Percentiles rank a stretch among this genome's conserved stretches.
Conservation (phyloP, 2,888 invertebrate genomes). For the Zootermopsis nevadensis region DNA sequence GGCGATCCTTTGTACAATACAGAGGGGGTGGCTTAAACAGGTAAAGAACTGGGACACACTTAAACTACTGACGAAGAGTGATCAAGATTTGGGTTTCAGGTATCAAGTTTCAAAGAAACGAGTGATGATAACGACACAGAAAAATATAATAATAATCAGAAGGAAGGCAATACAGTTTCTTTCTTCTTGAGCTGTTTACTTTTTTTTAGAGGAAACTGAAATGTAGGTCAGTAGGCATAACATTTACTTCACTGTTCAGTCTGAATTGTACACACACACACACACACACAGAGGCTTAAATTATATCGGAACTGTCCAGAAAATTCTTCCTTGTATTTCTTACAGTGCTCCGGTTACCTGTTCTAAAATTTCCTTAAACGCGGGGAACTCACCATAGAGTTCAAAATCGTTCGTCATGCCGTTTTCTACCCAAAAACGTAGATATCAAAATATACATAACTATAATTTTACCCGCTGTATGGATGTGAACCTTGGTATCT, state of each 20-base stretch:
- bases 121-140: background rate
- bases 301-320: too few relatives aligned
- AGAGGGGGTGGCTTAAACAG: background rate
- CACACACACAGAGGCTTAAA: too few relatives aligned
- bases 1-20: background rate
- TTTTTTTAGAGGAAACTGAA: background rate
- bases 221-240: background rate
- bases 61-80: background rate
- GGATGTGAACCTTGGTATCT: too few relatives aligned
- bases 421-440: too few relatives aligned
- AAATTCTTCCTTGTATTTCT: too few relatives aligned
- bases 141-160: background rate
- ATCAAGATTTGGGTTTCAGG: background rate
- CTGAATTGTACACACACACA: too few relatives aligned
- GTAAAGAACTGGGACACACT: background rate
- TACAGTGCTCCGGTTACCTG: too few relatives aligned
- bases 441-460: too few relatives aligned
- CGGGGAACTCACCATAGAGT: too few relatives aligned
- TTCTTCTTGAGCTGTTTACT: background rate
- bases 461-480: too few relatives aligned
- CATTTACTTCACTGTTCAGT: background rate
- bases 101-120: background rate
- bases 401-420: too few relatives aligned
- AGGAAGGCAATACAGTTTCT: background rate
- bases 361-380: too few relatives aligned